A percentile compares a stretch with the other conserved stretches of the same genome.
Conservation (phyloP, 2,797 vertebrate genomes). For the Pygocentrus nattereri region DNA sequence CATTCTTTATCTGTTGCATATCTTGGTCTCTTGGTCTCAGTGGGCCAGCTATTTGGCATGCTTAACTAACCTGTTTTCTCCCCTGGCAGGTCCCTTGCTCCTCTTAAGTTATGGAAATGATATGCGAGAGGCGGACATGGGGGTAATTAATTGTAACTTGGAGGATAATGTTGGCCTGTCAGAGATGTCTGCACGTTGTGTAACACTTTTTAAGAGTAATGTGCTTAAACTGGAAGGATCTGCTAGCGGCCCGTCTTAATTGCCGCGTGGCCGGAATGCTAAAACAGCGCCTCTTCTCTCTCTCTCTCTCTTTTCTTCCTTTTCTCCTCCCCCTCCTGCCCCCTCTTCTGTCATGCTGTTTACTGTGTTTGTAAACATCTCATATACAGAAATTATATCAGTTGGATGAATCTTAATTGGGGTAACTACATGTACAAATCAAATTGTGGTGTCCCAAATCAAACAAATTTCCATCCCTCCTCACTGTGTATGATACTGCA, state of each 20-base stretch:
- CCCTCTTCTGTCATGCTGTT: conserved; percentile 45
- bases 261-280: conserved; percentile 85
- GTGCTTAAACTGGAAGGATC: conserved; percentile 90
- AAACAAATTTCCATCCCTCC: background rate
- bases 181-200: conserved; percentile 92
- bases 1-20: conserved; percentile 66
- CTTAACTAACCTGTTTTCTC: conserved; percentile 85
- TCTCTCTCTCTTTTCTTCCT: conserved; percentile 22
- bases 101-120: conserved; percentile 96
- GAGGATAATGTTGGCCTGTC: conserved; percentile 98
- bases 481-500: background rate
- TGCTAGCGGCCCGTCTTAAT: conserved; percentile 91
- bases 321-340: background rate
- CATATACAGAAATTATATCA: conserved; percentile 47
- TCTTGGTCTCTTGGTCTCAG: conserved; percentile 56
- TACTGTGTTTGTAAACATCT: conserved; percentile 56
- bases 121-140: conserved; percentile 94
- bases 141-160: conserved; percentile 97
- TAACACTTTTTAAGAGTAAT: conserved; percentile 92
- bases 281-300: conserved; percentile 61
- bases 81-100: conserved; percentile 78
- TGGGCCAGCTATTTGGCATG: conserved; percentile 72
- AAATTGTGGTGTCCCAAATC: background rate
- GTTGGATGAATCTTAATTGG: conserved; percentile 42
- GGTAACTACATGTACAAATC: conserved; percentile 3